Evolutionary conservation across 2,113 vertebrate species (phyloP).

Genomic region (Fulica atra): DNA sequence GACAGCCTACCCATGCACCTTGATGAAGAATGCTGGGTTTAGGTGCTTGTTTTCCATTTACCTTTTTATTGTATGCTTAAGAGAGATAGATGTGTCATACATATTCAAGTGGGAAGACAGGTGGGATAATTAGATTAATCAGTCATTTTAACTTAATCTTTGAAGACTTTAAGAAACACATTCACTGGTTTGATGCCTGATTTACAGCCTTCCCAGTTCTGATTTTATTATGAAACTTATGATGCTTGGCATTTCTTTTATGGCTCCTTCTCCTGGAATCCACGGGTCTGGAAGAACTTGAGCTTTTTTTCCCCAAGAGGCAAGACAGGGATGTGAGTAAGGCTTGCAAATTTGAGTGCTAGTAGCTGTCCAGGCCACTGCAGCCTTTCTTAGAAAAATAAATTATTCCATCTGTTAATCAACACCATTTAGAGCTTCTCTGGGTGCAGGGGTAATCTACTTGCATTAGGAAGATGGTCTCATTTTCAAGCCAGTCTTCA

Average conservation of each 20-base stretch:
- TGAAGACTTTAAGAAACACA: not conserved
- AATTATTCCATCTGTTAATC: not conserved
- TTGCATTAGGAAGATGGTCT: not conserved
- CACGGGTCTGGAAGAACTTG: not conserved
- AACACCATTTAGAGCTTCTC: not conserved
- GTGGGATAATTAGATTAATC: not conserved
- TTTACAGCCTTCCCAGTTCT: not conserved
- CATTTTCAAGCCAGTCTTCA: not conserved
- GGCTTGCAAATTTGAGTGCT: not conserved
- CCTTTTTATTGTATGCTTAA: not conserved
- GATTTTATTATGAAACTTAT: not conserved
- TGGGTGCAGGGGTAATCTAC: not conserved
- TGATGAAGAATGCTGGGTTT: not conserved
- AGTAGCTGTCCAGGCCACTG: not conserved
- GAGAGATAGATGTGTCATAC: slow-evolving; percentile 3
- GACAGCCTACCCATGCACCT: not conserved
- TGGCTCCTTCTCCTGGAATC: not conserved
- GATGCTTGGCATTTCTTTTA: not conserved
- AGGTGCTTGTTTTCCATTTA: not conserved
- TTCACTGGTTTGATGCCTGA: not conserved
- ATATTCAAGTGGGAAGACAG: slow-evolving; percentile 9
- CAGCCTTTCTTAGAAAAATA: not conserved
- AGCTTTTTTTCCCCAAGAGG: not conserved
- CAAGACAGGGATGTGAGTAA: not conserved
- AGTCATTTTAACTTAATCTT: slow-evolving; percentile 20